Conservation (phyloP, 2,888 invertebrate genomes). For the Amphipyra tragopoginis region DNA sequence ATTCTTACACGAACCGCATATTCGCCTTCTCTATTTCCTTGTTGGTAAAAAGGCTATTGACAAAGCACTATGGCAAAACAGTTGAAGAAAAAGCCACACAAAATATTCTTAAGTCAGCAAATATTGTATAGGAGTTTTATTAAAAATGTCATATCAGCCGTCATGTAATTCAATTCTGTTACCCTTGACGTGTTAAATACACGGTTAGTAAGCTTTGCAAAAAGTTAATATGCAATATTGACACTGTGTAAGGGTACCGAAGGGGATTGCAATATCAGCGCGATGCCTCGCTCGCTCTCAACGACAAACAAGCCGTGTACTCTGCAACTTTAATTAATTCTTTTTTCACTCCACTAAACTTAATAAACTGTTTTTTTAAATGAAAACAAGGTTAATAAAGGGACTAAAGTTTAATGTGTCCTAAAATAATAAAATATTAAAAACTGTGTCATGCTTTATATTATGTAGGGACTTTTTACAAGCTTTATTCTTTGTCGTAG, state of each 20-base stretch:
- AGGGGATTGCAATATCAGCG: constrained; percentile 70
- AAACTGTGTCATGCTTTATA: constrained; percentile 24
- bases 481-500: constrained; percentile 35
- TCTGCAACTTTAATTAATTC: constrained; percentile 61
- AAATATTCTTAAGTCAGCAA: not conserved
- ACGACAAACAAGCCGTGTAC: constrained; percentile 65
- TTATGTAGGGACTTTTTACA: constrained; percentile 43
- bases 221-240: constrained; percentile 63
- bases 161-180: constrained; percentile 25
- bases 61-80: not conserved
- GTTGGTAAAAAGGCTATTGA: no score
- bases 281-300: constrained; percentile 36
- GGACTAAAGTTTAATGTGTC: constrained; percentile 28
- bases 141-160: constrained; percentile 10
- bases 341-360: constrained; percentile 57
- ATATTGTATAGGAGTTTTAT: constrained; percentile 10
- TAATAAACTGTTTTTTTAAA: constrained; percentile 53
- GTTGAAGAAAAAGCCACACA: not conserved
- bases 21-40: no score
- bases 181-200: constrained; percentile 37
- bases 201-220: constrained; percentile 38
- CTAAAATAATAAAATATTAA: constrained; percentile 42
- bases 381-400: constrained; percentile 36
- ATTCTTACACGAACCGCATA: no score
- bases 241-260: constrained; percentile 54